Evolutionary conservation across 2,888 invertebrate genomes (phyloP).

Genomic region (Caenorhabditis japonica): DNA sequence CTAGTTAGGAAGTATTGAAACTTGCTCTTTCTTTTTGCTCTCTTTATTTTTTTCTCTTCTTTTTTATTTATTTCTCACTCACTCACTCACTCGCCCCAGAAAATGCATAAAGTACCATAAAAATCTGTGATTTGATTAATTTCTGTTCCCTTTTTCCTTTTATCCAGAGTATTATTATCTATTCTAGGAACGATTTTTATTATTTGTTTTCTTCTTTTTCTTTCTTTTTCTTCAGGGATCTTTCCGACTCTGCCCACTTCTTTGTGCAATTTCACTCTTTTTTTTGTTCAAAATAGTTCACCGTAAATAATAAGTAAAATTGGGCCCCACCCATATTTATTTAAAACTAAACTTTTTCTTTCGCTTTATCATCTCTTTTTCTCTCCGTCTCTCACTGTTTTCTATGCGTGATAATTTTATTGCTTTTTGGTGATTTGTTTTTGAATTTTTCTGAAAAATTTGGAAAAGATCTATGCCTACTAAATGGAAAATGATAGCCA

Average conservation of each 20-base stretch:
- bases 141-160: constrained; percentile 4
- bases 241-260: constrained; percentile 5
- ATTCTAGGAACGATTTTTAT: constrained; percentile 40
- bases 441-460: constrained; percentile 8
- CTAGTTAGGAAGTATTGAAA: constrained; percentile 48
- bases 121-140: constrained; percentile 33
- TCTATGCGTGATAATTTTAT: no score
- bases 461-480: no score
- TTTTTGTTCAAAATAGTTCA: constrained; percentile 1
- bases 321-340: constrained; percentile 17
- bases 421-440: no score
- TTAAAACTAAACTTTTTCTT: constrained; percentile 38
- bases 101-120: constrained; percentile 34
- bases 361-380: constrained; percentile 44
- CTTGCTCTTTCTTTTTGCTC: neutral
- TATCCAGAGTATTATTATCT: constrained; percentile 24
- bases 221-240: constrained; percentile 27
- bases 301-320: constrained; percentile 20
- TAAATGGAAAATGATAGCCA: neutral
- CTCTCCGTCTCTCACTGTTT: constrained; percentile 14
- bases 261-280: constrained; percentile 28
- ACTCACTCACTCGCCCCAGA: neutral
- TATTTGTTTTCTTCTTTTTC: neutral
- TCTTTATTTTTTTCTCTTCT: constrained; percentile 20
- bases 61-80: constrained; percentile 3